Conservation (phyloP, 2,888 invertebrate genomes). For the Idaea straminata region DNA sequence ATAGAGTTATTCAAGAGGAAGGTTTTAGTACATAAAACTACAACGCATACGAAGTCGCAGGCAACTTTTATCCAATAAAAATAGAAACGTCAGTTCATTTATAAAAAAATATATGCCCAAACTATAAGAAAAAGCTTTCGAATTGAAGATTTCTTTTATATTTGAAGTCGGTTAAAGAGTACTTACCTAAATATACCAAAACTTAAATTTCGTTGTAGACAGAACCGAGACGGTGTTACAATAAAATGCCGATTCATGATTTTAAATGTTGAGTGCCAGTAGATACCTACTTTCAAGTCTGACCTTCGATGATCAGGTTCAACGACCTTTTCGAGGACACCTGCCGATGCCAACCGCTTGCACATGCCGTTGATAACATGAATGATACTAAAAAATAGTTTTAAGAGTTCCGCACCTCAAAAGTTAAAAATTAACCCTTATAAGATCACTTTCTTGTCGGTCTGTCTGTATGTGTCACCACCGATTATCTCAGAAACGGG, state of each 20-base stretch:
- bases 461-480: not conserved
- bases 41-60: too few relatives aligned
- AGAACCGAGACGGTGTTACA: not conserved
- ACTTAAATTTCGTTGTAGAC: not conserved
- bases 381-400: slow-evolving; percentile 12
- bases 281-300: slow-evolving; percentile 39
- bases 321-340: slow-evolving; percentile 41
- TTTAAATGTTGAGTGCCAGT: slow-evolving; percentile 9
- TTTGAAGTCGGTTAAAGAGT: not conserved
- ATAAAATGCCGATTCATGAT: slow-evolving; percentile 20
- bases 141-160: too few relatives aligned
- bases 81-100: too few relatives aligned
- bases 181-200: not conserved
- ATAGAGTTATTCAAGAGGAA: too few relatives aligned
- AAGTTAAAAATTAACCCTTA: slow-evolving; percentile 8
- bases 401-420: slow-evolving; percentile 24
- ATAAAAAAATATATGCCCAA: too few relatives aligned
- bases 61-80: too few relatives aligned
- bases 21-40: too few relatives aligned
- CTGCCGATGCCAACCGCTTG: slow-evolving; percentile 35
- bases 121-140: too few relatives aligned
- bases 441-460: not conserved
- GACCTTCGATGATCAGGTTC: slow-evolving; percentile 43
- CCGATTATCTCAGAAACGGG: too few relatives aligned
- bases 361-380: not conserved